Base-by-base conservation (phyloP, 2,797 vertebrate species). In the Fundulus diaphanus region DNA sequence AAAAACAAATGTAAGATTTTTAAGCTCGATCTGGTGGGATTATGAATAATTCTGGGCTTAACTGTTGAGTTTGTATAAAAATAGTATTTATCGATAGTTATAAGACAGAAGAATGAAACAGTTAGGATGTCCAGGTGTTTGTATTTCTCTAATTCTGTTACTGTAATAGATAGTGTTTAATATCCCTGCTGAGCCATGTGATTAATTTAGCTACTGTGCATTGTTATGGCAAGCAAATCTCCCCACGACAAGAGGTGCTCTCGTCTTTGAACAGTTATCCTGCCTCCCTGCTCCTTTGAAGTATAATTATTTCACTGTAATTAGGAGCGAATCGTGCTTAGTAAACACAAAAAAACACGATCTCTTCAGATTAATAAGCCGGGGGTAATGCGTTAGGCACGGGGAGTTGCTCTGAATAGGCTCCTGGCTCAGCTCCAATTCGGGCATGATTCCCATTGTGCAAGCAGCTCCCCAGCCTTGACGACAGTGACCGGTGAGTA, bases 291-390 rank as follows among this genome's bases (percentile, higher is more conserved):
- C 95, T 94, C 94, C 95, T 96, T 96, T 96, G 96, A 96, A 96
- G 97, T 96, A 94, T 97, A 98, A 97, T 98, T 97, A 97, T 97
- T 97, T 96, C 94, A 95, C 95, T 96, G 95, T 97, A 97, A 97
- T 97, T 97, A 97, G 96, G 93, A 95, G 95, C 94, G 95, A 97
- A 97, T 97, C 96, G 95, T 95, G 95, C 96, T 97, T 96, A 95
- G 96, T 97, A 97, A 97, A 98, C 96, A 97, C 96, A 97, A 92
- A 94, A 90, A 42, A 57, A 91, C 90, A 87, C 68, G 59, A 52
- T 86, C 90, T 90, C 90, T 86, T 88, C 88, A 88, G 83, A 94
- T 90, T 86, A 93, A 91, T 90, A 92, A 83, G 82, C 85, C 54
- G 66, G 80, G 87, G 74, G n/a, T 90, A 92, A 91, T 84, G 89